Conservation (phyloP, 2,888 invertebrate genomes). For the Ochropleura leucogaster region DNA sequence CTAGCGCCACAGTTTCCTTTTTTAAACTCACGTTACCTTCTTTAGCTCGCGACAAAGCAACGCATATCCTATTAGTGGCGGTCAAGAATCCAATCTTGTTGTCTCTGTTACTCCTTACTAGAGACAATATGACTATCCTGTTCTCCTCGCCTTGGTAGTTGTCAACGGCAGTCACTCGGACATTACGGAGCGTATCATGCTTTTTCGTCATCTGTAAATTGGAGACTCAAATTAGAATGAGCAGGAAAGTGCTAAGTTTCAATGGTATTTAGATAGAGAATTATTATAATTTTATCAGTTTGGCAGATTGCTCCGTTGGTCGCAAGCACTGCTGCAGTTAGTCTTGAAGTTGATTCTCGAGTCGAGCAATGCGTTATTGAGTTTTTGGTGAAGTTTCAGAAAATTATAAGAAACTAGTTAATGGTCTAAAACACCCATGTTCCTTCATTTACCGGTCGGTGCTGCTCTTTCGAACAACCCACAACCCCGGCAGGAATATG, state of each 20-base stretch:
- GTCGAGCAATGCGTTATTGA: background rate
- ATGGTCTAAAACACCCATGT: too few relatives aligned
- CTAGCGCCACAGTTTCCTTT: background rate
- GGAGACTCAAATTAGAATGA: background rate
- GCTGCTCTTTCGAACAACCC: too few relatives aligned
- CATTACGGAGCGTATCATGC: constrained; percentile 81
- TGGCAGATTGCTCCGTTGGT: background rate
- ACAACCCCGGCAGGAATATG: too few relatives aligned
- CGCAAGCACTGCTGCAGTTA: background rate
- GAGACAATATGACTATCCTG: constrained; percentile 94
- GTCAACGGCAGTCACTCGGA: constrained; percentile 93
- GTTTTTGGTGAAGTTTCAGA: background rate
- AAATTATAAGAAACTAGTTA: background rate
- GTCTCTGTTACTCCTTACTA: constrained; percentile 94
- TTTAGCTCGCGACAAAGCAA: constrained; percentile 93
- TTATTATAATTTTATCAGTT: background rate
- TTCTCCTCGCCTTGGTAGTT: constrained; percentile 96
- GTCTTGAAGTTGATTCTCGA: background rate
- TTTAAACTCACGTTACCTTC: constrained; percentile 78
- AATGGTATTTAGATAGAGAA: too few relatives aligned
- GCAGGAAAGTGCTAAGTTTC: background rate
- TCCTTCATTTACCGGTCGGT: too few relatives aligned
- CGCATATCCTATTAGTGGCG: constrained; percentile 93
- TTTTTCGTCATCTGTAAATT: constrained; percentile 78
- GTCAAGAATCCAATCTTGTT: constrained; percentile 93